These are phyloP conservation scores for Philypnodon macrostomus DNA, from an alignment of 2,797 vertebrate genomes.

Conservation along the genomic window DNA sequence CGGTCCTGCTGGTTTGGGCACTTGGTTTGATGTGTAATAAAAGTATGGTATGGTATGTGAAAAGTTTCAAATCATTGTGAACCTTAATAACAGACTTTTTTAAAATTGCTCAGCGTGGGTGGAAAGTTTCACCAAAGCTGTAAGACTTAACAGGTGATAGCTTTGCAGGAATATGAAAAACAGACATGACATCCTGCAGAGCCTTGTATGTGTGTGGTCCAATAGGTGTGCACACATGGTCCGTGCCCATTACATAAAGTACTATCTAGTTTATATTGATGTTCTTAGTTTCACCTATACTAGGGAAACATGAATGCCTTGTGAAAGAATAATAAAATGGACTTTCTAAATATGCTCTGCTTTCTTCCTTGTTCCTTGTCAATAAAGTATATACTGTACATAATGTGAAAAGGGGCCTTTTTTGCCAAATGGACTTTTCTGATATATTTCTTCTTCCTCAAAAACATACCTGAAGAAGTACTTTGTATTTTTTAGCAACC, in stretches of 20 bases:
- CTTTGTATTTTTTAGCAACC: too few species aligned
- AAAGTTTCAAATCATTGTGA: slow-evolving; percentile 48
- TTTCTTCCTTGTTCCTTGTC: slow-evolving; percentile 2
- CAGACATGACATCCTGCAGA: slow-evolving; percentile 50
- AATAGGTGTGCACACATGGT: slow-evolving; percentile 46
- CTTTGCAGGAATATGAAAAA: slow-evolving; percentile 53
- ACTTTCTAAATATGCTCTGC: slow-evolving; percentile 44
- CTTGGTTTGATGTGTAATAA: slow-evolving; percentile 31
- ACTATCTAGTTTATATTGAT: slow-evolving; percentile 61
- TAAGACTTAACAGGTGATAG: slow-evolving; percentile 63
- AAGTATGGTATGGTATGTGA: too few species aligned
- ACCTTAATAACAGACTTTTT: slow-evolving; percentile 64
- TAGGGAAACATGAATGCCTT: slow-evolving; percentile 70
- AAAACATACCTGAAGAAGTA: too few species aligned
- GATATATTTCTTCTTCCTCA: too few species aligned
- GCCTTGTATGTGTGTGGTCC: slow-evolving; percentile 46
- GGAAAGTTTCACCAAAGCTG: slow-evolving; percentile 70
- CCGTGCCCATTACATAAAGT: slow-evolving; percentile 51
- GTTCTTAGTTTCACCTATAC: slow-evolving; percentile 61
- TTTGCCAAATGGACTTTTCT: too few species aligned
- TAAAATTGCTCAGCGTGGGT: slow-evolving; percentile 44
- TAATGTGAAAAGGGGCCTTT: neutral
- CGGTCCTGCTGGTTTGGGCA: slow-evolving; percentile 14
- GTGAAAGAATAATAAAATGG: slow-evolving; percentile 46
- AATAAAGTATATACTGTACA: neutral